Conservation (phyloP, 53 echinoderm and acorn worm species). For the Hippasteria phrygiana region DNA sequence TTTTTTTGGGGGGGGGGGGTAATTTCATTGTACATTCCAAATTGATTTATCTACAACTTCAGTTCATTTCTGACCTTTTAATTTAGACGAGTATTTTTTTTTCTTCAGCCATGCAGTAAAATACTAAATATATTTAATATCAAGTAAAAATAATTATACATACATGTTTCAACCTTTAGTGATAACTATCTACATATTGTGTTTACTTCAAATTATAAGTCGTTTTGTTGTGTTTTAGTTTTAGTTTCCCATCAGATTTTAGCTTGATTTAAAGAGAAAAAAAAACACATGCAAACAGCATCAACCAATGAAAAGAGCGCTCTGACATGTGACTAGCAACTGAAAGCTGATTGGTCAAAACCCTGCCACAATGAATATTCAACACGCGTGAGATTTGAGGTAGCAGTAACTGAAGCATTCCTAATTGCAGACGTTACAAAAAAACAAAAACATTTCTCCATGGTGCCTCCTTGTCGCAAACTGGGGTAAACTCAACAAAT, state of each 20-base stretch:
- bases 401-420: slow-evolving; percentile 2
- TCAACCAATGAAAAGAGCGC: slow-evolving; percentile 34
- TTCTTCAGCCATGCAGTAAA: slow-evolving; percentile 63
- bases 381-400: neutral
- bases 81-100: neutral
- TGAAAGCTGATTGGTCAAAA: slow-evolving; percentile 1
- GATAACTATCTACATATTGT: slow-evolving; percentile 45
- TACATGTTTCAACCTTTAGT: slow-evolving; percentile 47
- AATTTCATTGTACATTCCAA: neutral
- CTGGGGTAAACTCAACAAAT: too few species aligned
- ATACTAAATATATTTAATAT: slow-evolving; percentile 62
- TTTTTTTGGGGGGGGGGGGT: too few species aligned
- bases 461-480: neutral
- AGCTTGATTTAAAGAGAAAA: neutral
- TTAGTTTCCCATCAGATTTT: neutral
- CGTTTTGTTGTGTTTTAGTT: neutral
- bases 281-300: neutral
- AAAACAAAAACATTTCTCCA: neutral
- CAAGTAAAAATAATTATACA: slow-evolving; percentile 69
- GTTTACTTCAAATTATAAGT: slow-evolving; percentile 6
- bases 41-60: neutral
- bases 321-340: slow-evolving; percentile 20
- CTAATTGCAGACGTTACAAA: neutral
- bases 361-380: neutral
- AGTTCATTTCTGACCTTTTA: neutral